These are phyloP conservation scores for Hypomecis punctinalis DNA, from an alignment of 2,888 invertebrate species.

Conservation along the genomic window DNA sequence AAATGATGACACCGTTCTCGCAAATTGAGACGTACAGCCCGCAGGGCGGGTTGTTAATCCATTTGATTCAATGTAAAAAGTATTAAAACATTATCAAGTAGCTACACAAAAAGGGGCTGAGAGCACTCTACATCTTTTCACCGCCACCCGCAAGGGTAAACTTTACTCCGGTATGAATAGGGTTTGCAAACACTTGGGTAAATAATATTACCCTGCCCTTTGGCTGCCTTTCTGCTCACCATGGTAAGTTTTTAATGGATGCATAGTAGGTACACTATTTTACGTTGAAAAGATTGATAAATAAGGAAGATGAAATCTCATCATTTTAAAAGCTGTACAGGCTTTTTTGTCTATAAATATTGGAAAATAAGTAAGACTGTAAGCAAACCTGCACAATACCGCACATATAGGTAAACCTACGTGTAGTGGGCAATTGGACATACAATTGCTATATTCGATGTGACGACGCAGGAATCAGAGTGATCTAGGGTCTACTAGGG, in stretches of 20 bases:
- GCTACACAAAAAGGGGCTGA: constrained; percentile 24
- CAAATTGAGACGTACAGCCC: constrained; percentile 7
- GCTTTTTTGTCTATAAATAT: neutral
- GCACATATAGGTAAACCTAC: no score
- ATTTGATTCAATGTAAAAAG: constrained; percentile 27
- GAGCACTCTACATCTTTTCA: constrained; percentile 35
- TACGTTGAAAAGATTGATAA: constrained; percentile 1
- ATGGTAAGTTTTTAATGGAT: constrained; percentile 37
- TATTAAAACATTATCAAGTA: constrained; percentile 28
- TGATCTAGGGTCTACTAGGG: no score
- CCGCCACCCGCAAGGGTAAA: constrained; percentile 37
- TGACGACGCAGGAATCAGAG: no score
- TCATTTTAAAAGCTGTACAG: neutral
- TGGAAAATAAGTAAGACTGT: no score
- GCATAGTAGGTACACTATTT: constrained; percentile 21
- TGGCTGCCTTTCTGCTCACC: constrained; percentile 37
- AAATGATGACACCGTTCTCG: neutral
- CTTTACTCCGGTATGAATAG: constrained; percentile 32
- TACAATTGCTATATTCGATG: no score
- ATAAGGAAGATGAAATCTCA: neutral
- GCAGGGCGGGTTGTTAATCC: constrained; percentile 4
- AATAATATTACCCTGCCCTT: constrained; percentile 40
- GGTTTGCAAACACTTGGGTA: constrained; percentile 40
- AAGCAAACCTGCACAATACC: no score
- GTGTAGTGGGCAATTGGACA: no score